These are phyloP conservation scores for Sinentomon sp. DNA, from an alignment of 2,888 invertebrate species.

Conservation along the genomic window DNA sequence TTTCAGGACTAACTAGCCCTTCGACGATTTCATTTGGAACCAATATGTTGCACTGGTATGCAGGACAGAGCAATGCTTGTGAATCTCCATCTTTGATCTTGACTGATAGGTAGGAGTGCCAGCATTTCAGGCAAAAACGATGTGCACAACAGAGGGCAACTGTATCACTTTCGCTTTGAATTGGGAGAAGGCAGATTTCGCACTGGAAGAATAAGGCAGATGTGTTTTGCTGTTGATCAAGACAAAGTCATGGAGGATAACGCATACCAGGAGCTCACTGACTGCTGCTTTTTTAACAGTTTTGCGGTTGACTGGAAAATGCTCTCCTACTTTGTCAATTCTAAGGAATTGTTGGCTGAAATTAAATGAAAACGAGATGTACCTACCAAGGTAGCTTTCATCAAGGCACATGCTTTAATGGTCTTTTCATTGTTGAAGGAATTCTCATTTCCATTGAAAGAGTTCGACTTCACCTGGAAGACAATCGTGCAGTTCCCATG, in stretches of 20 bases:
- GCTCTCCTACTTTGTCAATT: too few relatives aligned
- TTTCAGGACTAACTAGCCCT: slow-evolving; percentile 32
- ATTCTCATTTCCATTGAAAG: too few relatives aligned
- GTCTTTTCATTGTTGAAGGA: too few relatives aligned
- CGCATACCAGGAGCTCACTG: background rate
- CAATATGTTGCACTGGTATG: slow-evolving; percentile 30
- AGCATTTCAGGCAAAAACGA: slow-evolving; percentile 32
- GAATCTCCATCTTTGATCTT: slow-evolving; percentile 36
- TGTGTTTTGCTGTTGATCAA: too few relatives aligned
- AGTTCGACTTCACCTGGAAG: too few relatives aligned
- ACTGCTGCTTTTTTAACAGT: too few relatives aligned
- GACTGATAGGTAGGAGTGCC: slow-evolving; percentile 33
- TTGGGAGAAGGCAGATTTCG: slow-evolving; percentile 28
- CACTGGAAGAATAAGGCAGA: slow-evolving; percentile 23
- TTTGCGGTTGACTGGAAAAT: too few relatives aligned
- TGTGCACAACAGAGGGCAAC: slow-evolving; percentile 32
- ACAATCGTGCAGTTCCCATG: too few relatives aligned
- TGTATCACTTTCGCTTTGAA: slow-evolving; percentile 25
- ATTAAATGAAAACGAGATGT: too few relatives aligned
- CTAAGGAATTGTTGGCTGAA: too few relatives aligned
- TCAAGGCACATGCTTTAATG: too few relatives aligned
- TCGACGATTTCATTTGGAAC: slow-evolving; percentile 37
- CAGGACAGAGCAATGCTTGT: slow-evolving; percentile 35
- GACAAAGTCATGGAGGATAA: background rate
- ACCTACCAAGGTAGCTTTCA: too few relatives aligned